phyloP scores from a whole-genome alignment of 2,113 vertebrate genomes.

The Phodopus roborovskii region DNA sequence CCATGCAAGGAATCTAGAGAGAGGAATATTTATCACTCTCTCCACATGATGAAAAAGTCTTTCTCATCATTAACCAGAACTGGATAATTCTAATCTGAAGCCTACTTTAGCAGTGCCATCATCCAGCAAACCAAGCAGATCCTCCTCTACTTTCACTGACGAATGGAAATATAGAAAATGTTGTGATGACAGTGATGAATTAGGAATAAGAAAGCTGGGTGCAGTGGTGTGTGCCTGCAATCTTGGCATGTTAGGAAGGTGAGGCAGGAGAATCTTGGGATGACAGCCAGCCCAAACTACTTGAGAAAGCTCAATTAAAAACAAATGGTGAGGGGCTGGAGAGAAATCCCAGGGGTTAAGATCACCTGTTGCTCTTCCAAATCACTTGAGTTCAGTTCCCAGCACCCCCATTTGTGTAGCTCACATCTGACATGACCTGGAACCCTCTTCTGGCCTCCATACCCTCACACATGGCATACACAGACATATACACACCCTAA shows the following conservation, averaged over 20 bases:
- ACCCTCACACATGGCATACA: not conserved
- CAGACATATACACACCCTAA: not conserved
- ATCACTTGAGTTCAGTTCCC: not conserved
- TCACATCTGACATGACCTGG: not conserved
- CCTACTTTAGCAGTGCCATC: slow-evolving; percentile 46
- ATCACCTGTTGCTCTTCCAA: not conserved
- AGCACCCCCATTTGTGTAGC: not conserved
- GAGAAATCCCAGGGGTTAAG: not conserved
- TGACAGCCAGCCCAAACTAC: not conserved
- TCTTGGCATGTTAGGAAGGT: not conserved
- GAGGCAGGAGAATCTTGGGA: not conserved
- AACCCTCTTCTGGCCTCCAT: not conserved
- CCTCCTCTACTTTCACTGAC: slow-evolving; percentile 45
- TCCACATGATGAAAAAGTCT: slow-evolving; percentile 26
- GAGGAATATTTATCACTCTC: slow-evolving; percentile 48
- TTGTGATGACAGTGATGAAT: slow-evolving; percentile 40
- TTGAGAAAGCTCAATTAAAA: not conserved
- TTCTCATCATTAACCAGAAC: slow-evolving; percentile 59
- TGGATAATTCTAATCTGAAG: slow-evolving; percentile 61
- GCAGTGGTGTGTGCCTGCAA: not conserved
- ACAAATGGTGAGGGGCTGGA: not conserved
- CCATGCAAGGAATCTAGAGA: not conserved
- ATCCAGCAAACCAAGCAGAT: slow-evolving; percentile 32
- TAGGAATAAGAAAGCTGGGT: not conserved
- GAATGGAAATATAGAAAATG: slow-evolving; percentile 41